These are phyloP conservation scores for Oxycera nigricornis DNA, from an alignment of 2,888 invertebrate genomes.

Conservation along the genomic window DNA sequence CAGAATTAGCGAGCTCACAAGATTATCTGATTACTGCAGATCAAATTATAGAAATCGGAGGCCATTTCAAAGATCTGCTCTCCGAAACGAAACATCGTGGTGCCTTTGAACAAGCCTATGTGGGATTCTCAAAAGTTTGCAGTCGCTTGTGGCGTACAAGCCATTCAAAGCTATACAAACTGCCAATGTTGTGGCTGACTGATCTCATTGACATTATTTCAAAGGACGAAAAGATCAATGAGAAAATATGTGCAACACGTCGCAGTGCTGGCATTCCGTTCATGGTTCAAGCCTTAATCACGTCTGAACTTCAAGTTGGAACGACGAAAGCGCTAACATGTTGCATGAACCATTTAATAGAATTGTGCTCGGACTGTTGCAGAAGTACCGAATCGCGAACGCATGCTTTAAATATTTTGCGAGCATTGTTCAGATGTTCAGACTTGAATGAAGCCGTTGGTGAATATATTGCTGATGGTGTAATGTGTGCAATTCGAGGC, in stretches of 20 bases:
- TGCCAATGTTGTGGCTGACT: slow-evolving; percentile 73
- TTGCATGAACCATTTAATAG: slow-evolving; percentile 67
- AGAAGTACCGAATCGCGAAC: slow-evolving; percentile 66
- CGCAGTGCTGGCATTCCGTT: slow-evolving; percentile 95
- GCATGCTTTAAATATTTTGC: slow-evolving; percentile 86
- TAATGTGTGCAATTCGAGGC: slow-evolving; percentile 75
- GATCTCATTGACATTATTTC: slow-evolving; percentile 67
- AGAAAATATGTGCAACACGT: slow-evolving; percentile 78
- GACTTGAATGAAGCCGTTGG: slow-evolving; percentile 75
- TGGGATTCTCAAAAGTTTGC: slow-evolving; percentile 83
- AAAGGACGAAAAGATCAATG: slow-evolving; percentile 56
- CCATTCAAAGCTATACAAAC: slow-evolving; percentile 62
- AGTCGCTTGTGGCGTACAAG: slow-evolving; percentile 66
- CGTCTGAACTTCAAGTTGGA: slow-evolving; percentile 73
- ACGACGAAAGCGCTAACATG: slow-evolving; percentile 66
- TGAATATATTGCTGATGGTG: slow-evolving; percentile 72
- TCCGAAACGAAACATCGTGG: slow-evolving; percentile 89
- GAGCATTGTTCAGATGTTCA: slow-evolving; percentile 80
- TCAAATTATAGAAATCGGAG: slow-evolving; percentile 68
- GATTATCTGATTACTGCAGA: slow-evolving; percentile 61
- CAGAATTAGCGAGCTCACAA: slow-evolving; percentile 2
- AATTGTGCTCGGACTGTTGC: slow-evolving; percentile 50
- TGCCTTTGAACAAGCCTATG: slow-evolving; percentile 95
- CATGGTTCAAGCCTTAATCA: slow-evolving; percentile 80
- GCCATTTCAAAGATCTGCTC: slow-evolving; percentile 72